Conservation (phyloP, 2,888 invertebrate genomes). For the Anaspis maculata region DNA sequence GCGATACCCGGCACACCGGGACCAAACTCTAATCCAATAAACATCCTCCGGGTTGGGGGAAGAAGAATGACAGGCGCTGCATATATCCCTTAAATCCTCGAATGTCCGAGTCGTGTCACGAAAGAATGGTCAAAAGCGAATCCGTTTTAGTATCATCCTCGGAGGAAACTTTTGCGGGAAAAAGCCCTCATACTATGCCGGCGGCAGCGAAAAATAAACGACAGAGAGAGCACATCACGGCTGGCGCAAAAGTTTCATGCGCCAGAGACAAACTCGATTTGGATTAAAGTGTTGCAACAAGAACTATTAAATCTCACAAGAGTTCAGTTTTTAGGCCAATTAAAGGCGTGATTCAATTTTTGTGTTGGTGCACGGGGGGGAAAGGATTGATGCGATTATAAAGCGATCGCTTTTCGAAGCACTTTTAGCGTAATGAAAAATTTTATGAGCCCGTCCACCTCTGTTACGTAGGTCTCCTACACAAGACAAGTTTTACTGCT, state of each 20-base stretch:
- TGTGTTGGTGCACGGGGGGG: too few relatives aligned
- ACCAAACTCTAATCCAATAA: too few relatives aligned
- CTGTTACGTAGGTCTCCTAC: slow-evolving; percentile 23
- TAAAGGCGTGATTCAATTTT: too few relatives aligned
- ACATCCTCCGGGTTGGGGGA: too few relatives aligned
- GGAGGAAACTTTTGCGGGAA: slow-evolving; percentile 20
- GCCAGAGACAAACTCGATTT: slow-evolving; percentile 33
- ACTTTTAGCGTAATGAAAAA: slow-evolving; percentile 35
- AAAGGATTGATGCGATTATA: slow-evolving; percentile 32
- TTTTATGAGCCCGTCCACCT: slow-evolving; percentile 23
- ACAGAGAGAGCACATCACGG: slow-evolving; percentile 22
- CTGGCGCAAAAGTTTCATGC: slow-evolving; percentile 29
- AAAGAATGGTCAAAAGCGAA: slow-evolving; percentile 33
- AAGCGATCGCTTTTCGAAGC: slow-evolving; percentile 29
- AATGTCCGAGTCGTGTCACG: slow-evolving; percentile 20
- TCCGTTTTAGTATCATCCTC: slow-evolving; percentile 32
- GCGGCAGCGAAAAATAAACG: slow-evolving; percentile 26
- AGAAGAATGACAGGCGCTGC: slow-evolving; percentile 7
- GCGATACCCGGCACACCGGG: too few relatives aligned
- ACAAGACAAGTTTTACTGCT: neutral
- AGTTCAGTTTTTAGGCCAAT: too few relatives aligned
- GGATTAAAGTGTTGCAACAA: slow-evolving; percentile 36
- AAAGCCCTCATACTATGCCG: too few relatives aligned
- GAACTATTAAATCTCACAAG: slow-evolving; percentile 26
- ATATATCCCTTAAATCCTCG: slow-evolving; percentile 8